Conservation (phyloP, 2,113 vertebrate species). For the Carassius carassius region DNA sequence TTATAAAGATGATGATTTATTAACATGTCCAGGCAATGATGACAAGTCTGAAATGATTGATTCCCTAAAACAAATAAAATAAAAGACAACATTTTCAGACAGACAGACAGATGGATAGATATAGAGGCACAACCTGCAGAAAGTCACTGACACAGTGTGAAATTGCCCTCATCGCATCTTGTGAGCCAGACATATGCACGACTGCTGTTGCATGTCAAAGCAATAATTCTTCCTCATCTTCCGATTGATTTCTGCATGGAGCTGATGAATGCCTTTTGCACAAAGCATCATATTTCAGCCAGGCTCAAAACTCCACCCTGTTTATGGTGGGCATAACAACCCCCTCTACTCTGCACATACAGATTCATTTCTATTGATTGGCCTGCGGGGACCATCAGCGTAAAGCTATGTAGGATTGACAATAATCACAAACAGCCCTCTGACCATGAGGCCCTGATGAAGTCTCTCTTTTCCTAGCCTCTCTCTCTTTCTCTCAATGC, state of each 20-base stretch:
- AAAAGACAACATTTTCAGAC: not conserved
- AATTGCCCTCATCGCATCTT: slow-evolving; percentile 39
- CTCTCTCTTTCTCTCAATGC: slow-evolving; percentile 32
- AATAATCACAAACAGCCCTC: slow-evolving; percentile 40
- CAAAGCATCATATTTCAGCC: slow-evolving; percentile 49
- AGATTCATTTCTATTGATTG: slow-evolving; percentile 56
- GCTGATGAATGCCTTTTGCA: slow-evolving; percentile 23
- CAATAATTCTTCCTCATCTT: slow-evolving; percentile 55
- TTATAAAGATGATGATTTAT: not conserved
- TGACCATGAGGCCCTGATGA: slow-evolving; percentile 22
- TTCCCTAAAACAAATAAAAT: not conserved
- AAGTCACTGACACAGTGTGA: slow-evolving; percentile 38
- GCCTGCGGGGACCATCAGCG: slow-evolving; percentile 35
- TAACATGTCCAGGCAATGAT: not conserved
- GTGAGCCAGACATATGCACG: slow-evolving; percentile 43
- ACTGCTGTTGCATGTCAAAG: slow-evolving; percentile 40
- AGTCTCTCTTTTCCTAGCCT: slow-evolving; percentile 41
- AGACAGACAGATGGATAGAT: not conserved
- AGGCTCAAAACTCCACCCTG: slow-evolving; percentile 39
- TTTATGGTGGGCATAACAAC: slow-evolving; percentile 51
- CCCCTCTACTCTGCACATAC: slow-evolving; percentile 40
- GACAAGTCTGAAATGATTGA: not conserved
- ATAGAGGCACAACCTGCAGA: slow-evolving; percentile 2
- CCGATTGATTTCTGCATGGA: slow-evolving; percentile 50
- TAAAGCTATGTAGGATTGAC: slow-evolving; percentile 44